Base-by-base conservation (phyloP, 2,888 invertebrate genomes). In the Rotaria macrura region DNA sequence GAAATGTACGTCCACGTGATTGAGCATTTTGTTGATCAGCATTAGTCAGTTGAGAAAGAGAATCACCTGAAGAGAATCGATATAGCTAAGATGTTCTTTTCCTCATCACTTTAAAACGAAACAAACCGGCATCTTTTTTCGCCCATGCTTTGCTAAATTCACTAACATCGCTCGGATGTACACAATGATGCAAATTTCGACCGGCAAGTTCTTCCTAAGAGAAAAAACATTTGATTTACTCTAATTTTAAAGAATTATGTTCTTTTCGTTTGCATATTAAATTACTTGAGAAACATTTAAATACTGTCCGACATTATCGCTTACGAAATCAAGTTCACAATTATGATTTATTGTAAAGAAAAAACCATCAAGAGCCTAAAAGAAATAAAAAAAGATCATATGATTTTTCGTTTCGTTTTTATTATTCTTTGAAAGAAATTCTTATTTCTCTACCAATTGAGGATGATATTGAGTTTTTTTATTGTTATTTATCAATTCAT, bases 301-400 rank as follows among this genome's bases (percentile, higher is more conserved):
- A 91, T 95, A 95, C 89, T 95, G 94, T 88, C 93, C 93, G 89
- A 97, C 95, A 92, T 96, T 97, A 91, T 96, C 96, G 85, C 96
- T 95, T 88, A 96, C 95, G 92, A 95, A 95, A 92, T 95, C 96
- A 89, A 97, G 95, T 92, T 95, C 94, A 88, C 96, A 96, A 90
- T 96, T 95, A 88, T 94, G 93, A 92, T 95, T 96, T 88, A 97
- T 94, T 91, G 96, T 95, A 92, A 97, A 94, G 89, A 97, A 93
- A 90, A 95, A 95, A 89, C 95, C 95, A 91, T 95, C 95, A 89
- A 96, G 93, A 87, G 95, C 95, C 94, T 95, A 93, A 88, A 89
- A 93, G 93, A 89, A 90, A 90, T 87, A 87, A 88, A 87, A 52
- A 52, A 25, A 54, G 6, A 54, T 54, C 0, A 54, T 54, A 25